Percentiles rank a stretch among this genome's conserved stretches.
Evolutionary conservation across 2,113 vertebrate species (phyloP).

Genomic region (Euleptes europaea): DNA sequence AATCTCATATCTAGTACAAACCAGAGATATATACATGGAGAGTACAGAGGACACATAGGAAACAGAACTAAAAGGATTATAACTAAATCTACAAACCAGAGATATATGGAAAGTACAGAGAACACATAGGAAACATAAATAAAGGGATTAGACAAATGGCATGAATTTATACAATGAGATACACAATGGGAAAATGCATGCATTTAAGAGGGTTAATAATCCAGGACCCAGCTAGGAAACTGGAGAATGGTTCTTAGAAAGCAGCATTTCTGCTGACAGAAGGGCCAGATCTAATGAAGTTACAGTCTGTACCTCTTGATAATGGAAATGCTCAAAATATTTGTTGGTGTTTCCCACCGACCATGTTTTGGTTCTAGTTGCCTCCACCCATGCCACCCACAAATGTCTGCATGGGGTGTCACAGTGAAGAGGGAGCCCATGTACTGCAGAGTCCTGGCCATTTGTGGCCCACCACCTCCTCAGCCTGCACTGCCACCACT

Average conservation of each 20-base stretch:
- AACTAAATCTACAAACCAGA: not conserved
- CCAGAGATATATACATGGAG: not conserved
- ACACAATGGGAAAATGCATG: conserved; percentile 1
- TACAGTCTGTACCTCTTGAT: not conserved
- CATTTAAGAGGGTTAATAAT: not conserved
- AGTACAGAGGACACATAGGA: not conserved
- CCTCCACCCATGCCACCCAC: too few species aligned
- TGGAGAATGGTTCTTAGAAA: not conserved
- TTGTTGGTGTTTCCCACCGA: not conserved
- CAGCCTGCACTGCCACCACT: too few species aligned
- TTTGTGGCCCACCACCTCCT: too few species aligned
- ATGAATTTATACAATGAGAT: not conserved
- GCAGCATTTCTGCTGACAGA: not conserved
- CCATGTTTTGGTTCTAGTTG: not conserved
- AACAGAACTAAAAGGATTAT: not conserved
- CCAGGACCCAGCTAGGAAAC: not conserved
- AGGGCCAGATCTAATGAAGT: not conserved
- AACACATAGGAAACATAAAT: conserved; percentile 3
- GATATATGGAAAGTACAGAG: not conserved
- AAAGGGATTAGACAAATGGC: not conserved
- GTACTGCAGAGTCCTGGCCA: too few species aligned
- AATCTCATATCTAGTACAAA: not conserved
- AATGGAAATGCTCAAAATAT: not conserved
- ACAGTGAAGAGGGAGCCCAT: too few species aligned
- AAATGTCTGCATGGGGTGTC: too few species aligned